Evolutionary conservation across 2,113 vertebrate species (phyloP).

Genomic region (Desmodus rotundus): DNA sequence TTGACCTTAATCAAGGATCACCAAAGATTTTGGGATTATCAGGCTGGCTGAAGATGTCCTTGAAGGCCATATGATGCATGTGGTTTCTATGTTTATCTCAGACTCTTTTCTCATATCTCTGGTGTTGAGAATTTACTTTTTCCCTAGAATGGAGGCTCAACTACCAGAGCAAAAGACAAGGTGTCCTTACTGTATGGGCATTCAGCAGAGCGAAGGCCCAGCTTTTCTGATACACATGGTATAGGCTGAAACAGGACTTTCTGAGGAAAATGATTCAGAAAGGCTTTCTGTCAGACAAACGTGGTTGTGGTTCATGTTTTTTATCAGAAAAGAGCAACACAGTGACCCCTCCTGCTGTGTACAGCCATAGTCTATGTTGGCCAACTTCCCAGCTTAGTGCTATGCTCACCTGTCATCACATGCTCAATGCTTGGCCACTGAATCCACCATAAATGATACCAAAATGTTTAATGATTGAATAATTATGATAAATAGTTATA

Average conservation of each 20-base stretch:
- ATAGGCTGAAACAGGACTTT: background rate
- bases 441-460: background rate
- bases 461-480: background rate
- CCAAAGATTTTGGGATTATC: background rate
- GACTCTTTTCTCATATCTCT: background rate
- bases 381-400: background rate
- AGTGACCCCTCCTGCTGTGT: fast-evolving
- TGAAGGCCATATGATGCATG: fast-evolving
- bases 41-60: fast-evolving
- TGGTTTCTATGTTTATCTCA: background rate
- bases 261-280: background rate
- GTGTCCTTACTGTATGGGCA: background rate
- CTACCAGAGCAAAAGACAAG: background rate
- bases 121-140: background rate
- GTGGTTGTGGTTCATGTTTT: background rate
- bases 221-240: background rate
- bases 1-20: background rate
- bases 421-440: background rate
- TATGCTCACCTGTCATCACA: fast-evolving
- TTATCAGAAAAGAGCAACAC: background rate
- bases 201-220: background rate
- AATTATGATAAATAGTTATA: background rate
- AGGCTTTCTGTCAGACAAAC: background rate
- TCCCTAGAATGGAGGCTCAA: background rate
- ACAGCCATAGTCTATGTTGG: background rate